phyloP scores from a whole-genome alignment of 1,140 invertebrate species.

The fruit fly (Drosophila melanogaster) region Release_6_plus_ISO1_MT NC_004354.4:19428501-19429000 shows the following conservation, averaged over 20 bases:
- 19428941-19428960: not conserved
- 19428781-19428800: slow-evolving; percentile 52
- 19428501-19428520: not conserved
- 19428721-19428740: slow-evolving; percentile 22
- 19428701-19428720: slow-evolving; percentile 13
- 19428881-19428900: slow-evolving; percentile 49
- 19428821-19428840: not conserved
- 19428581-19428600: not conserved
- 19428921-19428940: slow-evolving; percentile 11
- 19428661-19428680: slow-evolving; percentile 21
- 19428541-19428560: too few species aligned
- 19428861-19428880: slow-evolving; percentile 22
- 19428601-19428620: not conserved
- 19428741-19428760: slow-evolving; percentile 73
- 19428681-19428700: slow-evolving; percentile 4
- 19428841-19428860: not conserved
- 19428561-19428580: not conserved
- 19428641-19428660: slow-evolving; percentile 22
- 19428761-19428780: slow-evolving; percentile 78
- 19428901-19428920: slow-evolving; percentile 39
- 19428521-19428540: too few species aligned
- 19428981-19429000: slow-evolving; percentile 35
- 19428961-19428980: slow-evolving; percentile 14
- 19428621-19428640: slow-evolving; percentile 8
- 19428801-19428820: slow-evolving; percentile 3